Conservation (phyloP, 2,113 vertebrate genomes). For the Meriones unguiculatus region DNA sequence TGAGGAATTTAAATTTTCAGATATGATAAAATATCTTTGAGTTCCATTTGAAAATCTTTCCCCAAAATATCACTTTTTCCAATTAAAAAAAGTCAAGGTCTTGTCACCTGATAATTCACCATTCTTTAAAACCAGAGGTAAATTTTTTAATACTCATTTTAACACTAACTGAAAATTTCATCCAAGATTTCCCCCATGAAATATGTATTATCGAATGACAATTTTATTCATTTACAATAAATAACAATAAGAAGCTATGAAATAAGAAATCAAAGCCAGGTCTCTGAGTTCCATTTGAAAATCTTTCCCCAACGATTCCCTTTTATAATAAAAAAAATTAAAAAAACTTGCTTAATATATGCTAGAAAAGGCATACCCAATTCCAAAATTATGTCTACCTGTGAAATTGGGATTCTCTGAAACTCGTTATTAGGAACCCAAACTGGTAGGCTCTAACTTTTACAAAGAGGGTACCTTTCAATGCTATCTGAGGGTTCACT, state of each 20-base stretch:
- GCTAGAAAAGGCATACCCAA: conserved; percentile 42
- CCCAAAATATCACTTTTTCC: conserved; percentile 7
- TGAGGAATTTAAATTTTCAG: conserved; percentile 53
- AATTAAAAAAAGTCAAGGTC: neutral
- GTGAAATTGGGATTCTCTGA: conserved; percentile 38
- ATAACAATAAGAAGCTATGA: neutral
- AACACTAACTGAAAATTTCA: neutral
- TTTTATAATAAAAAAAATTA: neutral
- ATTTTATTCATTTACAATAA: conserved; percentile 5
- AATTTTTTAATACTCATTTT: neutral
- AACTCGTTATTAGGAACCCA: conserved; percentile 19
- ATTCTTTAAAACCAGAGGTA: conserved; percentile 29
- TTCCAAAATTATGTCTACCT: neutral
- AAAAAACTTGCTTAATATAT: conserved; percentile 28
- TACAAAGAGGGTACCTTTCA: neutral
- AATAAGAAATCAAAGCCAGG: neutral
- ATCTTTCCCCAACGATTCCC: too few species aligned
- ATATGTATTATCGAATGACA: neutral
- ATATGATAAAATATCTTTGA: conserved; percentile 32
- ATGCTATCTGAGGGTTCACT: neutral
- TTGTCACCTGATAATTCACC: neutral
- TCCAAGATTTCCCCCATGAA: neutral
- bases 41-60: conserved; percentile 53
- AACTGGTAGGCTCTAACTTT: neutral
- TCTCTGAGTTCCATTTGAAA: too few species aligned